phyloP scores from a whole-genome alignment of 1,140 invertebrate species.

The Trissolcus basalis region DNA sequence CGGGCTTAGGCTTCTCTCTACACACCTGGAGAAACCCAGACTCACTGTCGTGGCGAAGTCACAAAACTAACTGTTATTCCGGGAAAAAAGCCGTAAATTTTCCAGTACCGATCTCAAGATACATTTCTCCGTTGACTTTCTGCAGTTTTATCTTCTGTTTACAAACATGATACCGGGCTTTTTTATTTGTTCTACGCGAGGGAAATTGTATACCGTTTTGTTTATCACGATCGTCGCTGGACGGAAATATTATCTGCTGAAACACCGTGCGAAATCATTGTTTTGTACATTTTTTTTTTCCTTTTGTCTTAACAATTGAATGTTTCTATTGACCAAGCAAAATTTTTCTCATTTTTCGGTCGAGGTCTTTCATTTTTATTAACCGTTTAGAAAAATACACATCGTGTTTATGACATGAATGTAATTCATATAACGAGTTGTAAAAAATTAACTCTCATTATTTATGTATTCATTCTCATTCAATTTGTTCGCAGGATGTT shows the following conservation, averaged over 20 bases:
- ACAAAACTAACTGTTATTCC: slow-evolving; percentile 26
- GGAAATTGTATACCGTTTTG: not conserved
- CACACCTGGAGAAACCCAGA: slow-evolving; percentile 34
- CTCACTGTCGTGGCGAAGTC: slow-evolving; percentile 6
- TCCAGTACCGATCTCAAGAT: slow-evolving; percentile 6
- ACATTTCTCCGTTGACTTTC: slow-evolving; percentile 6
- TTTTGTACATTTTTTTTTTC: not conserved
- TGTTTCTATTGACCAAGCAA: no score
- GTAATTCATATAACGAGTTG: no score
- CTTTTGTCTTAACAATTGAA: not conserved
- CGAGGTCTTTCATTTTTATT: no score
- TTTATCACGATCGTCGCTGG: not conserved
- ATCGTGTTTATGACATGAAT: no score
- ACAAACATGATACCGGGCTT: not conserved
- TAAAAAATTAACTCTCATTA: no score
- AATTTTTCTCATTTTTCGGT: no score
- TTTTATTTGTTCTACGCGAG: not conserved
- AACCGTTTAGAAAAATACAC: no score
- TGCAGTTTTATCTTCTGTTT: not conserved
- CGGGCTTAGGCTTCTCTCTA: slow-evolving; percentile 36
- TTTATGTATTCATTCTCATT: no score
- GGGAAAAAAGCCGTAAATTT: slow-evolving; percentile 40
- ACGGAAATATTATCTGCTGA: not conserved
- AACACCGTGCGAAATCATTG: not conserved
- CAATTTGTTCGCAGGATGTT: no score